Evolutionary conservation across 2,797 vertebrate species (phyloP).

Genomic region (Bovichtus variegatus): DNA sequence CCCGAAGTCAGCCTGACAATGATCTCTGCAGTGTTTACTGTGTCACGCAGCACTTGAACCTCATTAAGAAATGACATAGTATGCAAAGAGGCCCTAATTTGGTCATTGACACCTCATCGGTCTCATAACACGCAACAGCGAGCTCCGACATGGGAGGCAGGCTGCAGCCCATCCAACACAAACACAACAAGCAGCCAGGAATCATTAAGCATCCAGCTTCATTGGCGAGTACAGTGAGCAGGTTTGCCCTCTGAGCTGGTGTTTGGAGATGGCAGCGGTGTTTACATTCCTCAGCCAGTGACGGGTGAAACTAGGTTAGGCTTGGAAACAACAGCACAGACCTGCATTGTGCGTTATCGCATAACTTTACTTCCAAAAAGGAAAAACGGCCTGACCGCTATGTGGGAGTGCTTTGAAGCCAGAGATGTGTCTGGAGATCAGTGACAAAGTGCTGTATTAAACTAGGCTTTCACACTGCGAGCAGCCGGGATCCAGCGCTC

Average conservation of each 20-base stretch:
- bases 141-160: constrained; percentile 43
- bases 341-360: constrained; percentile 33
- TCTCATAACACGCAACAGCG: constrained; percentile 32
- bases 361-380: background rate
- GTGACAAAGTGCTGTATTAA: background rate
- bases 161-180: constrained; percentile 56
- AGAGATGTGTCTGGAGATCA: background rate
- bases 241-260: constrained; percentile 43
- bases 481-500: background rate
- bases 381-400: constrained; percentile 1
- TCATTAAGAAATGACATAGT: constrained; percentile 55
- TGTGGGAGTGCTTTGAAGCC: background rate
- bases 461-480: background rate
- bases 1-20: constrained; percentile 5
- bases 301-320: constrained; percentile 47
- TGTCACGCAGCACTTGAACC: constrained; percentile 29
- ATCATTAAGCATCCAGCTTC: constrained; percentile 33
- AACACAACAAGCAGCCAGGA: constrained; percentile 61
- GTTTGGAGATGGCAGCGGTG: constrained; percentile 45
- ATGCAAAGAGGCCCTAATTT: constrained; percentile 58
- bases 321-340: constrained; percentile 40
- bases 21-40: constrained; percentile 31
- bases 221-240: background rate
- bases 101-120: constrained; percentile 66
- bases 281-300: constrained; percentile 69